Conservation (phyloP, 2,113 vertebrate genomes). For the Helogale parvula region DNA sequence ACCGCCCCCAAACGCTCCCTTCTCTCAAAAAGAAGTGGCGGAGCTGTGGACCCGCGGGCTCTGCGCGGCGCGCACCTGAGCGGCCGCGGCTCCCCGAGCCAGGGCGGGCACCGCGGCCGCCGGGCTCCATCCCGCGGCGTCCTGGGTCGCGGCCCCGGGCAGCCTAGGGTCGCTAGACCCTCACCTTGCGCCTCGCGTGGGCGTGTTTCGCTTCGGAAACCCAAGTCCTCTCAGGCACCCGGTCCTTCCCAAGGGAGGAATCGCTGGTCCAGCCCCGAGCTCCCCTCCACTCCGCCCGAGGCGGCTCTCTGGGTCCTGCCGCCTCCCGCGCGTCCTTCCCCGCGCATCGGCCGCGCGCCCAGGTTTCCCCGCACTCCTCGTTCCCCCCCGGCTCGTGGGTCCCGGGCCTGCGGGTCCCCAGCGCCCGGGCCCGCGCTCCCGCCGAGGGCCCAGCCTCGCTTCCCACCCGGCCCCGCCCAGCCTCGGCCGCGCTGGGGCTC, state of each 20-base stretch:
- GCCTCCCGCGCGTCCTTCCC: background rate
- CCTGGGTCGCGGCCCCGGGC: background rate
- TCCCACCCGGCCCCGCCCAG: slow-evolving; percentile 40
- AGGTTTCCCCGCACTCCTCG: background rate
- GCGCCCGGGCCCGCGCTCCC: background rate
- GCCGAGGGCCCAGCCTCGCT: background rate
- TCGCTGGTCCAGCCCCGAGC: background rate
- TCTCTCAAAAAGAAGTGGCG: background rate
- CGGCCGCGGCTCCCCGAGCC: fast-evolving
- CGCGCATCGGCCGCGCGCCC: background rate
- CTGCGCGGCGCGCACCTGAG: slow-evolving; percentile 61
- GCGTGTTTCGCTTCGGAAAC: background rate
- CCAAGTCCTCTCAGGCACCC: background rate
- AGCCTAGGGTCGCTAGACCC: background rate
- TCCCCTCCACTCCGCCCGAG: background rate
- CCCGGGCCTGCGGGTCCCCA: background rate
- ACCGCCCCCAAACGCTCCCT: background rate
- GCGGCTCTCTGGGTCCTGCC: background rate
- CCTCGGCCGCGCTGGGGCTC: slow-evolving; percentile 34
- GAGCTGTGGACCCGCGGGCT: background rate
- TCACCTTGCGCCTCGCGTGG: slow-evolving; percentile 7
- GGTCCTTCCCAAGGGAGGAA: background rate
- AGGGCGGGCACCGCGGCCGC: background rate
- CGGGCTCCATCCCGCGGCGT: background rate
- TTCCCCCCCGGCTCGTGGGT: background rate